Evolutionary conservation across 1,140 invertebrate species (phyloP).

Genomic region (Lepeophtheirus salmonis): DNA sequence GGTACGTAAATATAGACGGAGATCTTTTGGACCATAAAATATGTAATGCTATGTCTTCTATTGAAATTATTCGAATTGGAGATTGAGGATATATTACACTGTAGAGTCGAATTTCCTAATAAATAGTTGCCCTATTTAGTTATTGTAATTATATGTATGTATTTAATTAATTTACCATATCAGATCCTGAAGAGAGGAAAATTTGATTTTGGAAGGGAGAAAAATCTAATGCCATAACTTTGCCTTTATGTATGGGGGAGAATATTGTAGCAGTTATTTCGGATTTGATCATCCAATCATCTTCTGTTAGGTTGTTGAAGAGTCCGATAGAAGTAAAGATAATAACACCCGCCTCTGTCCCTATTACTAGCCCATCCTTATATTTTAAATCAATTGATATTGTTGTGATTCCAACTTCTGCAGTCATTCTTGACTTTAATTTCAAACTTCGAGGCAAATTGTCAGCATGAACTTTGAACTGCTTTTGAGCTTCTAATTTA

Average conservation of each 20-base stretch:
- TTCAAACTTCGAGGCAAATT: background rate
- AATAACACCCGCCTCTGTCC: slow-evolving; percentile 4
- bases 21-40: slow-evolving; percentile 4
- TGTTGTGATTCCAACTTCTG: slow-evolving; percentile 1
- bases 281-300: too few relatives aligned
- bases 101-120: slow-evolving; percentile 7
- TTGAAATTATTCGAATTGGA: background rate
- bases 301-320: background rate
- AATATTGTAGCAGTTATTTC: too few relatives aligned
- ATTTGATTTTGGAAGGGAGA: background rate
- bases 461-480: background rate
- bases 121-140: too few relatives aligned
- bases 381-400: background rate
- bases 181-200: slow-evolving; percentile 6
- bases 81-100: background rate
- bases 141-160: too few relatives aligned
- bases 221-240: background rate
- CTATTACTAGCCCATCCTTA: background rate
- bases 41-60: background rate
- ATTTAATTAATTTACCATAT: too few relatives aligned
- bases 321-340: background rate
- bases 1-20: background rate
- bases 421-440: background rate
- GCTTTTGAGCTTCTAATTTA: background rate
- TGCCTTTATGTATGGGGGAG: background rate